Evolutionary conservation across 1,140 invertebrate species (phyloP).

Genomic region (Drosophila lini): DNA sequence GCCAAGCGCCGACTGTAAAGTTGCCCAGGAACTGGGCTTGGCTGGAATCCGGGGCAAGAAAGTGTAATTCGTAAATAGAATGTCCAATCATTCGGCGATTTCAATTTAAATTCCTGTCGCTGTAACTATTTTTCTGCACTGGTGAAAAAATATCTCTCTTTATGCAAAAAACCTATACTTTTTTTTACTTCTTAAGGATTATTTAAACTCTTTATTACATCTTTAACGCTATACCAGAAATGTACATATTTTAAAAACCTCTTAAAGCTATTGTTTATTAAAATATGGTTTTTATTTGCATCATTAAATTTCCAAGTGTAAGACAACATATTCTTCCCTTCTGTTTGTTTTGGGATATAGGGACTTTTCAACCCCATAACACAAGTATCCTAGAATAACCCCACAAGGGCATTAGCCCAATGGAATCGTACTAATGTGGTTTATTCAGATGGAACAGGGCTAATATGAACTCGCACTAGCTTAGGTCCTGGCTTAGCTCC

Average conservation of each 20-base stretch:
- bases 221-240: no score
- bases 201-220: background rate
- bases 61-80: constrained; percentile 55
- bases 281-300: no score
- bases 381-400: background rate
- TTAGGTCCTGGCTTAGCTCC: constrained; percentile 24
- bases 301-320: background rate
- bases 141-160: background rate
- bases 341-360: background rate
- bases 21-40: constrained; percentile 11
- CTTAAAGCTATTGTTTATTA: background rate
- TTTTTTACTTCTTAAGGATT: background rate
- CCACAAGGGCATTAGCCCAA: background rate
- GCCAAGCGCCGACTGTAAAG: constrained; percentile 20
- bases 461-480: constrained; percentile 13
- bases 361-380: background rate
- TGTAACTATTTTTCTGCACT: constrained; percentile 3
- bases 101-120: constrained; percentile 33
- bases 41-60: constrained; percentile 57
- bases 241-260: background rate
- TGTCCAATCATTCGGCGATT: constrained; percentile 23
- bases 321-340: no score
- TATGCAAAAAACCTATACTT: no score
- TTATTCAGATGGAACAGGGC: constrained; percentile 13
- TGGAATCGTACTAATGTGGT: constrained; percentile 6